Evolutionary conservation across 2,888 invertebrate genomes (phyloP).

Genomic region (Drosophila multiciliata): DNA sequence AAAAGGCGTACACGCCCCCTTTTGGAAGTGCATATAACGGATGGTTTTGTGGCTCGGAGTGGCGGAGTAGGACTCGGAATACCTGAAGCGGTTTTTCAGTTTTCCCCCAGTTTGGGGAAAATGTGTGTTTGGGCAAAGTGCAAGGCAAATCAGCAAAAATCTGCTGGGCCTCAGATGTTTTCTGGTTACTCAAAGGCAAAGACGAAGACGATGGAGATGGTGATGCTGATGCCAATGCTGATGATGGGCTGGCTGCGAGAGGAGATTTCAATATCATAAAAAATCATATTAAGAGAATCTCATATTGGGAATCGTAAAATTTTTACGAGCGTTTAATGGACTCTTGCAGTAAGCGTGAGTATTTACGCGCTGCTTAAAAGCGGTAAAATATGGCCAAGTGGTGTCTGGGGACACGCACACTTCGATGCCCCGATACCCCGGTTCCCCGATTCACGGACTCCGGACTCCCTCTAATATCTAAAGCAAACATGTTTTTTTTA

Average conservation of each 20-base stretch:
- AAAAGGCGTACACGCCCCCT: slow-evolving; percentile 60
- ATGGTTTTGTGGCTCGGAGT: slow-evolving; percentile 18
- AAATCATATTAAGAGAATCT: slow-evolving; percentile 84
- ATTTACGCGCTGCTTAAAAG: slow-evolving; percentile 80
- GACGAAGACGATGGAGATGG: slow-evolving; percentile 35
- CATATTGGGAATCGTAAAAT: slow-evolving; percentile 84
- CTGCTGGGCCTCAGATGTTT: slow-evolving; percentile 63
- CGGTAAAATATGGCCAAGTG: slow-evolving; percentile 76
- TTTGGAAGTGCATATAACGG: slow-evolving; percentile 25
- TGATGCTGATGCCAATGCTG: slow-evolving; percentile 25
- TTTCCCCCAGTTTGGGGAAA: slow-evolving; percentile 41
- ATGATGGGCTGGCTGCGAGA: slow-evolving; percentile 61
- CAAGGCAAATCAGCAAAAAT: slow-evolving; percentile 46
- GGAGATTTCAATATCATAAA: slow-evolving; percentile 84
- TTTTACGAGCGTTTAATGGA: slow-evolving; percentile 85
- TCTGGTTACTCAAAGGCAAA: slow-evolving; percentile 30
- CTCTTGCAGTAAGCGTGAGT: slow-evolving; percentile 82
- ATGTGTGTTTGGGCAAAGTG: slow-evolving; percentile 57
- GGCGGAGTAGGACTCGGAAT: slow-evolving; percentile 16
- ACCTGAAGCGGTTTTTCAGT: slow-evolving; percentile 62
- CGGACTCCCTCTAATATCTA: neutral
- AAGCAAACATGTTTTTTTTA: slow-evolving; percentile 38
- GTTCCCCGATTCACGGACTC: slow-evolving; percentile 17
- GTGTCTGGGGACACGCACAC: slow-evolving; percentile 55
- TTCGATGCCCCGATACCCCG: slow-evolving; percentile 22